Conservation (phyloP, 2,888 invertebrate genomes). For the Bedellia somnulentella region DNA sequence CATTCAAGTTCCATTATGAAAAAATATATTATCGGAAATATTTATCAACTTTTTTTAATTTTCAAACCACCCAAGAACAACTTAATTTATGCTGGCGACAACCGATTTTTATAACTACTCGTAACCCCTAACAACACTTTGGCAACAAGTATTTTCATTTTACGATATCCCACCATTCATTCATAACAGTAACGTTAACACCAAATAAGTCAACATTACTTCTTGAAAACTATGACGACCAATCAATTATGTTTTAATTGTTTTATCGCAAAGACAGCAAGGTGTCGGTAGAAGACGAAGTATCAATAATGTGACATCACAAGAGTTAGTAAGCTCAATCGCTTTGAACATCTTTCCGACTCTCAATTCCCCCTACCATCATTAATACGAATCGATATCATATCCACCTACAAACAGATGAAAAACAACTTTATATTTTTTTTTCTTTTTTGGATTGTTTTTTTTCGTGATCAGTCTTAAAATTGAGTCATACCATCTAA, state of each 20-base stretch:
- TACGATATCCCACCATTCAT: slow-evolving; percentile 24
- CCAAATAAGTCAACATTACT: slow-evolving; percentile 37
- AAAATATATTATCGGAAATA: slow-evolving; percentile 61
- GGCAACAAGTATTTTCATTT: slow-evolving; percentile 53
- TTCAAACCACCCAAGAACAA: slow-evolving; percentile 56
- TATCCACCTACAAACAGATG: slow-evolving; percentile 5
- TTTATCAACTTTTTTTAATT: slow-evolving; percentile 55
- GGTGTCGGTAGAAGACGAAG: slow-evolving; percentile 34
- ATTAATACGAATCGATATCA: slow-evolving; percentile 3
- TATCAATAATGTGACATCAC: slow-evolving; percentile 19
- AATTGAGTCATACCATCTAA: slow-evolving; percentile 61
- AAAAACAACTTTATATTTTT: slow-evolving; percentile 31
- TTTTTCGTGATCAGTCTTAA: slow-evolving; percentile 60
- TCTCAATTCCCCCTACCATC: too few relatives aligned
- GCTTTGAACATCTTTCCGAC: background rate
- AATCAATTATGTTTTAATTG: too few relatives aligned
- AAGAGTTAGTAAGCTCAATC: slow-evolving; percentile 4
- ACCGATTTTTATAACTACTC: slow-evolving; percentile 55
- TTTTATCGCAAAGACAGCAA: slow-evolving; percentile 48
- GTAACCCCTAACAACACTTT: slow-evolving; percentile 55
- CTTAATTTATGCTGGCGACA: slow-evolving; percentile 57
- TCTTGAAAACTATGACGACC: too few relatives aligned
- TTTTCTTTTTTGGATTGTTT: slow-evolving; percentile 22
- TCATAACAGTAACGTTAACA: slow-evolving; percentile 42
- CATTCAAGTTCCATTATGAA: slow-evolving; percentile 54